Evolutionary conservation across 2,113 vertebrate genomes (phyloP).

Genomic region (Sebastes schlegelii): DNA sequence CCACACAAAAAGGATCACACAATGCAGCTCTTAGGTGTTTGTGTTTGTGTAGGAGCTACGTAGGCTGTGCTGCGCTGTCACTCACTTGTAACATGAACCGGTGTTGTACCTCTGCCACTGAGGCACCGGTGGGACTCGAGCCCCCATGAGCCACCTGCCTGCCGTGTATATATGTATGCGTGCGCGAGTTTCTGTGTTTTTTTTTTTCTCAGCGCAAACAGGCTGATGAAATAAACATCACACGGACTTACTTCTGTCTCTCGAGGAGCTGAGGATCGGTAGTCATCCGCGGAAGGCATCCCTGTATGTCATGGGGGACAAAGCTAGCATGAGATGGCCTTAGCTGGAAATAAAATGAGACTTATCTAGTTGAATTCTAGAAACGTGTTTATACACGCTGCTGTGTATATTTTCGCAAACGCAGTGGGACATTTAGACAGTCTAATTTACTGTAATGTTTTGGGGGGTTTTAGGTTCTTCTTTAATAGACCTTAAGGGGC

Average conservation of each 20-base stretch:
- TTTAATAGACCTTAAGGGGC: slow-evolving; percentile 66
- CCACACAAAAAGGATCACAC: slow-evolving; percentile 40
- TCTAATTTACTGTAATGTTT: slow-evolving; percentile 54
- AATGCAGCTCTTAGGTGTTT: slow-evolving; percentile 19
- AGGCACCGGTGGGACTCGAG: slow-evolving; percentile 55
- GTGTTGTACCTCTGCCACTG: slow-evolving; percentile 64
- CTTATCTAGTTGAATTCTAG: slow-evolving; percentile 13
- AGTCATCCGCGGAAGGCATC: slow-evolving; percentile 51
- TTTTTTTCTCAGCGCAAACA: slow-evolving; percentile 24
- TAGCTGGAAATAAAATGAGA: slow-evolving; percentile 11
- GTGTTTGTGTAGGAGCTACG: slow-evolving; percentile 11
- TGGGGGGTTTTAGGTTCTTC: slow-evolving; percentile 26
- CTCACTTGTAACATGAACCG: slow-evolving; percentile 71
- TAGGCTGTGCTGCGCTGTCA: slow-evolving; percentile 57
- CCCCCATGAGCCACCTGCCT: slow-evolving; percentile 70
- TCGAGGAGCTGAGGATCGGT: slow-evolving; percentile 42
- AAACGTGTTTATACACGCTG: background rate
- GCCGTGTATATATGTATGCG: background rate
- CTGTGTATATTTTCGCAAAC: background rate
- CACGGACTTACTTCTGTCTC: slow-evolving; percentile 46
- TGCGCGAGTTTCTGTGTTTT: slow-evolving; percentile 10
- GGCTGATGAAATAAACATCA: slow-evolving; percentile 79
- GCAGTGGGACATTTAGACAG: slow-evolving; percentile 21
- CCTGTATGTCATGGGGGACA: slow-evolving; percentile 62
- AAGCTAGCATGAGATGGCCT: slow-evolving; percentile 57